Evolutionary conservation across 2,888 invertebrate genomes (phyloP).

Genomic region (Pollenia labialis): DNA sequence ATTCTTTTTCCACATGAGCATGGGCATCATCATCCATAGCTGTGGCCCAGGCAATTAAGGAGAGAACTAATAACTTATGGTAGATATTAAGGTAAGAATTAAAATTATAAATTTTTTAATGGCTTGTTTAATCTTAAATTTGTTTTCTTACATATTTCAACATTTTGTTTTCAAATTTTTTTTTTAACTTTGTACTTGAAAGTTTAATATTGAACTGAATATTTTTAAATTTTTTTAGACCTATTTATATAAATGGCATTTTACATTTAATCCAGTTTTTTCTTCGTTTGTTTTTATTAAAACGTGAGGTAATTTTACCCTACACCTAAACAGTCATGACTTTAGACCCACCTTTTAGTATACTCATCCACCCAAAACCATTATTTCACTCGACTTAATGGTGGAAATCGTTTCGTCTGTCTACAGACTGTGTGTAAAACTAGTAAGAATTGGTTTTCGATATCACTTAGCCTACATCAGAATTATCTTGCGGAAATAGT

Average conservation of each 20-base stretch:
- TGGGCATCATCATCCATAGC: constrained; percentile 78
- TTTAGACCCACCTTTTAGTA: no score
- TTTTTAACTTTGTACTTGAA: constrained; percentile 2
- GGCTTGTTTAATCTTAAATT: neutral
- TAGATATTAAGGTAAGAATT: neutral
- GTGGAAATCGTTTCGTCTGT: no score
- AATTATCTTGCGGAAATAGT: no score
- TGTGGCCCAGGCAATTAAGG: constrained; percentile 69
- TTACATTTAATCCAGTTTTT: constrained; percentile 35
- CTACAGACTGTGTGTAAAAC: no score
- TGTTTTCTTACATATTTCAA: constrained; percentile 77
- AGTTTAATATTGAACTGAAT: constrained; percentile 51
- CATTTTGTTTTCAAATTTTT: constrained; percentile 72
- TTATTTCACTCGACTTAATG: no score
- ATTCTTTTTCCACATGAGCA: constrained; percentile 76
- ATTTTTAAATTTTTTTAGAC: constrained; percentile 5
- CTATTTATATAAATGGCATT: constrained; percentile 61
- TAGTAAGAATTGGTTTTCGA: no score
- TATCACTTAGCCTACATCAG: no score
- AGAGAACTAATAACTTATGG: constrained; percentile 72
- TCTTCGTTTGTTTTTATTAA: neutral
- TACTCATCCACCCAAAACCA: no score
- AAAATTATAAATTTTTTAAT: constrained; percentile 2
- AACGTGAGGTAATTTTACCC: constrained; percentile 2
- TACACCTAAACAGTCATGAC: no score